Conservation (phyloP, 2,888 invertebrate species). For the Aleiodes testaceus region DNA sequence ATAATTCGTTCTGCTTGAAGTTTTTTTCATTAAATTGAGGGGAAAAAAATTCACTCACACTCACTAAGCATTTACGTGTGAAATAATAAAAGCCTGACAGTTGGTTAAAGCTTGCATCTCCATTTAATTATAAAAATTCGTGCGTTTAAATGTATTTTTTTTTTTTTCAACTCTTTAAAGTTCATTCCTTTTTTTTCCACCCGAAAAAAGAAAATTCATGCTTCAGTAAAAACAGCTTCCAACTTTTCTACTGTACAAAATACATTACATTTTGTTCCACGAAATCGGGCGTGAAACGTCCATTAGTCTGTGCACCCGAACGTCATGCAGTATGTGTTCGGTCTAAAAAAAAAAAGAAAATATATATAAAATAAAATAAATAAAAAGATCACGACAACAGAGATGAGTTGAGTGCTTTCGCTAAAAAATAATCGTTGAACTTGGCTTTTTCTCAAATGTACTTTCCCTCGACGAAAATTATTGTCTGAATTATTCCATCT, state of each 20-base stretch:
- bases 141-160: conserved; percentile 14
- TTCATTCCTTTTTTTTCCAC: background rate
- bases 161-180: background rate
- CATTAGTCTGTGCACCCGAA: conserved; percentile 42
- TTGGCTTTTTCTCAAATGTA: conserved; percentile 16
- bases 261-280: conserved; percentile 34
- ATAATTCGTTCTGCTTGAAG: background rate
- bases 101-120: conserved; percentile 21
- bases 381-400: background rate
- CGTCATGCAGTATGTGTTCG: conserved; percentile 36
- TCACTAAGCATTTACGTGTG: background rate
- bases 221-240: conserved; percentile 21
- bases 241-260: conserved; percentile 19
- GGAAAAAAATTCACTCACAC: conserved; percentile 10
- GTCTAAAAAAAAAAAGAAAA: conserved; percentile 19
- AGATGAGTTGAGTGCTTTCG: conserved; percentile 44
- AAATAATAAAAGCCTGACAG: conserved; percentile 13
- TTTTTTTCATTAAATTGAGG: conserved; percentile 15
- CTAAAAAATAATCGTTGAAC: conserved; percentile 37
- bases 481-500: too few species aligned
- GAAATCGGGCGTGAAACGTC: conserved; percentile 44
- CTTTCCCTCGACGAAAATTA: background rate
- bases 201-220: background rate
- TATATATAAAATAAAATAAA: conserved; percentile 13
- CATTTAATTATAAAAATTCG: conserved; percentile 30